These are phyloP conservation scores for Brachyhypopomus occidentalis DNA, from an alignment of 2,113 vertebrate genomes.

Conservation along the genomic window DNA sequence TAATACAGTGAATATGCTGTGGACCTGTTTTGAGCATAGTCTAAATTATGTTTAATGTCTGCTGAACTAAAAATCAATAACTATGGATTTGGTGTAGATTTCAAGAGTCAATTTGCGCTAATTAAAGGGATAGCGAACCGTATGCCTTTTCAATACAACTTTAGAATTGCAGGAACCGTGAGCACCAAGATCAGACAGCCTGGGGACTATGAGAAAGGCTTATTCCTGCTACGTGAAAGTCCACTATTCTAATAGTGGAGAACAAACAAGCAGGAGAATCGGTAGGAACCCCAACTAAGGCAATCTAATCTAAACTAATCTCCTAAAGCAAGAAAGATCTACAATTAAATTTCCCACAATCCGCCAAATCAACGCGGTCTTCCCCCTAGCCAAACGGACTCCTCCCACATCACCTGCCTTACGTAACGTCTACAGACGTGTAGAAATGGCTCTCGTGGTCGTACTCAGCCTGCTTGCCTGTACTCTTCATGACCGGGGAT, in stretches of 20 bases:
- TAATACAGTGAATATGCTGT: no score
- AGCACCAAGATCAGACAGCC: background rate
- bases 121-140: background rate
- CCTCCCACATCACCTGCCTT: no score
- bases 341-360: background rate
- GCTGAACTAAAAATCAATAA: no score
- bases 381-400: background rate
- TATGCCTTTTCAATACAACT: background rate
- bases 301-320: no score
- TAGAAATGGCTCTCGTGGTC: background rate
- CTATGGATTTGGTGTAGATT: no score
- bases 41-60: no score
- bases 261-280: background rate
- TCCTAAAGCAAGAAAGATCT: conserved; percentile 5
- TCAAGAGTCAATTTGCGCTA: background rate
- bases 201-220: background rate
- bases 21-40: no score
- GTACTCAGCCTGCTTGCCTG: background rate
- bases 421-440: no score
- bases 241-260: background rate
- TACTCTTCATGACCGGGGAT: background rate
- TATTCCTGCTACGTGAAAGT: background rate
- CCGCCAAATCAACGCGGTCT: background rate
- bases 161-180: background rate
- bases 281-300: background rate